These are phyloP conservation scores for Lepidochrysops patricia DNA, from an alignment of 2,888 invertebrate species.

Conservation along the genomic window DNA sequence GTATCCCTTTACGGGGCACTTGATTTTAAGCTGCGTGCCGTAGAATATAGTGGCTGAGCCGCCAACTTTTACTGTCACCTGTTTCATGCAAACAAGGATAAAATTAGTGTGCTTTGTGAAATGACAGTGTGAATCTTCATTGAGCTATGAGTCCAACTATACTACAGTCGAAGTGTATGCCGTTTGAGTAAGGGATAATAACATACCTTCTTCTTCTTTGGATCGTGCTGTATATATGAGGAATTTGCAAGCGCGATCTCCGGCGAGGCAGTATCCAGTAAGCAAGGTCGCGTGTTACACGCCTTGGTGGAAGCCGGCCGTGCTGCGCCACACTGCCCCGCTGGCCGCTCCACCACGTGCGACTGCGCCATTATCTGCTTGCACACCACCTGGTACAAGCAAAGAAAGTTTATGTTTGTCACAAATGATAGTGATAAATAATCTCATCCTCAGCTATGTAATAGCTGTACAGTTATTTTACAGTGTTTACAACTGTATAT, in stretches of 20 bases:
- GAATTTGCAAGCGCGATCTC: conserved; percentile 86
- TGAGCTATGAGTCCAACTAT: no score
- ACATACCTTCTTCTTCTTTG: conserved; percentile 81
- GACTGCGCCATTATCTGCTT: conserved; percentile 95
- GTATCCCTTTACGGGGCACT: conserved; percentile 91
- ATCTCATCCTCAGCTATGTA: no score
- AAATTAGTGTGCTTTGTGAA: no score
- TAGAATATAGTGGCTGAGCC: conserved; percentile 92
- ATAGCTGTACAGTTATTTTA: no score
- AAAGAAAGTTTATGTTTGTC: no score
- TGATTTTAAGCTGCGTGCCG: conserved; percentile 93
- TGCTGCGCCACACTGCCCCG: conserved; percentile 82
- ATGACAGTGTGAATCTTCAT: no score
- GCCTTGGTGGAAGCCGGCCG: conserved; percentile 86
- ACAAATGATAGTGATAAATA: no score
- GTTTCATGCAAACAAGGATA: no score
- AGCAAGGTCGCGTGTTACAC: conserved; percentile 89
- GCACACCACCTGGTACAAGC: conserved; percentile 78
- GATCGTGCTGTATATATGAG: conserved; percentile 88
- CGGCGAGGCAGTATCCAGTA: conserved; percentile 80
- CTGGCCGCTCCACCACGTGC: conserved; percentile 87
- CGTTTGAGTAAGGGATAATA: neutral
- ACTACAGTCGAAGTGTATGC: no score
- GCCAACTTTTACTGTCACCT: conserved; percentile 89
- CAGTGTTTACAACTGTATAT: no score